phyloP scores from a whole-genome alignment of 2,888 invertebrate species.

The Strigamia transsilvanica region DNA sequence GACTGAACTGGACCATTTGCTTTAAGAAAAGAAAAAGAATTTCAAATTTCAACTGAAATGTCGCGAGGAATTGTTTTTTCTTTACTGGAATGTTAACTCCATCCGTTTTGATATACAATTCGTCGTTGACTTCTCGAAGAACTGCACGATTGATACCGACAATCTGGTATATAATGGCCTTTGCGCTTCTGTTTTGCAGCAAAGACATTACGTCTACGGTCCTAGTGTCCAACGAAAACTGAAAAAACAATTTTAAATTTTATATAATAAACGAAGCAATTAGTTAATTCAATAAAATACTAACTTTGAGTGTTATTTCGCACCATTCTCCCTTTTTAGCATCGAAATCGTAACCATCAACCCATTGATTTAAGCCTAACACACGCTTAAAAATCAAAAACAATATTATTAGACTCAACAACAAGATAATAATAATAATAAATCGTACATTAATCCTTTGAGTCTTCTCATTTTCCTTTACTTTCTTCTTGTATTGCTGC shows the following conservation, averaged over 20 bases:
- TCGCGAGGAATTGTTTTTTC: not conserved
- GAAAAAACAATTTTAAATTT: constrained; percentile 54
- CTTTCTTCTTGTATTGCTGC: constrained; percentile 65
- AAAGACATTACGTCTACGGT: constrained; percentile 80
- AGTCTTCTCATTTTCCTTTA: not conserved
- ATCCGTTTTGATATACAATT: constrained; percentile 85
- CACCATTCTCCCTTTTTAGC: constrained; percentile 82
- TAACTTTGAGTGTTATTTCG: constrained; percentile 77
- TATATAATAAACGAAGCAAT: not conserved
- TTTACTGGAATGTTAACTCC: constrained; percentile 86
- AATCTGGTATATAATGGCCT: constrained; percentile 80
- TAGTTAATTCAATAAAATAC: constrained; percentile 58
- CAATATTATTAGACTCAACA: not conserved
- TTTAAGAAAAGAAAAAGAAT: constrained; percentile 59
- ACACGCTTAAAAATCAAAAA: constrained; percentile 59
- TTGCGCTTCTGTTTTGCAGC: constrained; percentile 73
- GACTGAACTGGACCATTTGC: constrained; percentile 86
- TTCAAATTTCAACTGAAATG: not conserved
- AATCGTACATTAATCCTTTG: constrained; percentile 22
- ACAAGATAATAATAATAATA: not conserved
- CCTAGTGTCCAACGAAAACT: constrained; percentile 71
- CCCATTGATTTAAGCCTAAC: constrained; percentile 65
- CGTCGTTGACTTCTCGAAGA: constrained; percentile 65
- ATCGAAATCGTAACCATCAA: constrained; percentile 79
- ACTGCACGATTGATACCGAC: constrained; percentile 85